A percentile compares a stretch with the other conserved stretches of the same genome.
phyloP scores from a whole-genome alignment of 2,113 vertebrate species.

The Campylomormyrus numenius region DNA sequence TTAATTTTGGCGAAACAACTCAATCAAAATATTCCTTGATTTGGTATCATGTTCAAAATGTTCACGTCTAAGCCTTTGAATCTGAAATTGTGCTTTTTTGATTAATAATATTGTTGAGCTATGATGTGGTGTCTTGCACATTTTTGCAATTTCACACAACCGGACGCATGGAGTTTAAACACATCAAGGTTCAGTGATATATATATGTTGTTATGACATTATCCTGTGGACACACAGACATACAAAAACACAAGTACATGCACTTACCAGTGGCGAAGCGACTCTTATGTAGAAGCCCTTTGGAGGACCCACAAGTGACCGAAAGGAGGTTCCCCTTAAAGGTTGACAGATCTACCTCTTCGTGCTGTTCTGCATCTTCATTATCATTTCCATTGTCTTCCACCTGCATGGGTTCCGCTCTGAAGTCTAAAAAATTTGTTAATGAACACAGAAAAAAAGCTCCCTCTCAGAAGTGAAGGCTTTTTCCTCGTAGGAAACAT shows the following conservation, averaged over 20 bases:
- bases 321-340: constrained; percentile 23
- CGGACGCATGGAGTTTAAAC: not conserved
- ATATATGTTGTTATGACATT: not conserved
- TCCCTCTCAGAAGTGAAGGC: not conserved
- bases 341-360: not conserved
- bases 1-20: too few species aligned
- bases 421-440: not conserved
- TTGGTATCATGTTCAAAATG: not conserved
- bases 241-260: not conserved
- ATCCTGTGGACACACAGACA: not conserved
- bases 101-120: not conserved
- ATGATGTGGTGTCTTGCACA: not conserved
- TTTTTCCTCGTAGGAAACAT: not conserved
- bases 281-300: constrained; percentile 37
- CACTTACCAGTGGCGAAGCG: constrained; percentile 53
- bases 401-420: not conserved
- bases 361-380: not conserved
- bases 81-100: not conserved
- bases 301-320: constrained; percentile 43
- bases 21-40: not conserved
- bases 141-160: not conserved
- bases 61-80: not conserved
- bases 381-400: not conserved
- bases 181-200: not conserved
- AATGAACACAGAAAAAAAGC: not conserved